Evolutionary conservation across 2,888 invertebrate species (phyloP).

Genomic region (Dicyrtomina minuta): DNA sequence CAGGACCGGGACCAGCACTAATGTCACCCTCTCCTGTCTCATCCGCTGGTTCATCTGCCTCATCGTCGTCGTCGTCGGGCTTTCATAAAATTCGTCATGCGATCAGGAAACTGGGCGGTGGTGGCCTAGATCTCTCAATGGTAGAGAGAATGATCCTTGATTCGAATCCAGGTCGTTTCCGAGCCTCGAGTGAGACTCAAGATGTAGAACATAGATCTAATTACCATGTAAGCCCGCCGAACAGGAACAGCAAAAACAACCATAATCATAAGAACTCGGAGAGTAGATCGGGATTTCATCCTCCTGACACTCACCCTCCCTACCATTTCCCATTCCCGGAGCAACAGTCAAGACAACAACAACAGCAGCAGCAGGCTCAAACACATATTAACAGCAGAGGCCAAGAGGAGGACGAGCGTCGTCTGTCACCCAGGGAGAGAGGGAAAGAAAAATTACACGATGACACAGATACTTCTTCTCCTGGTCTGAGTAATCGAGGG

Average conservation of each 20-base stretch:
- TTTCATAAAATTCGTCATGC: conserved; percentile 50
- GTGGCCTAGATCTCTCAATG: conserved; percentile 44
- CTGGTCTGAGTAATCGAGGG: neutral
- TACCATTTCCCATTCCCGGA: neutral
- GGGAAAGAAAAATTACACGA: no score
- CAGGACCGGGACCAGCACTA: neutral
- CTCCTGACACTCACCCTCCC: neutral
- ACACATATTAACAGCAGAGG: no score
- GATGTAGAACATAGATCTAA: neutral
- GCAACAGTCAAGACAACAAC: neutral
- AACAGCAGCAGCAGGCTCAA: neutral
- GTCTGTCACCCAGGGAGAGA: no score
- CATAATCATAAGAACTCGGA: neutral
- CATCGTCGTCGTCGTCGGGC: conserved; percentile 27
- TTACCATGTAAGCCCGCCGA: neutral
- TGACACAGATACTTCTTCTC: neutral
- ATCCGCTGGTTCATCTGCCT: neutral
- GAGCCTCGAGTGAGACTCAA: conserved; percentile 16
- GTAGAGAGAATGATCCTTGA: conserved; percentile 50
- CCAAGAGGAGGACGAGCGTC: neutral
- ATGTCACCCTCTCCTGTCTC: neutral
- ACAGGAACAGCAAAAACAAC: neutral
- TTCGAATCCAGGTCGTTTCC: conserved; percentile 26
- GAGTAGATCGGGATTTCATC: neutral
- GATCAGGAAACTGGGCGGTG: conserved; percentile 45